Evolutionary conservation across 2,888 invertebrate genomes (phyloP), one percentile per base, ranked within the genome.

Genomic region (Prosopocoilus inquinatus): DNA sequence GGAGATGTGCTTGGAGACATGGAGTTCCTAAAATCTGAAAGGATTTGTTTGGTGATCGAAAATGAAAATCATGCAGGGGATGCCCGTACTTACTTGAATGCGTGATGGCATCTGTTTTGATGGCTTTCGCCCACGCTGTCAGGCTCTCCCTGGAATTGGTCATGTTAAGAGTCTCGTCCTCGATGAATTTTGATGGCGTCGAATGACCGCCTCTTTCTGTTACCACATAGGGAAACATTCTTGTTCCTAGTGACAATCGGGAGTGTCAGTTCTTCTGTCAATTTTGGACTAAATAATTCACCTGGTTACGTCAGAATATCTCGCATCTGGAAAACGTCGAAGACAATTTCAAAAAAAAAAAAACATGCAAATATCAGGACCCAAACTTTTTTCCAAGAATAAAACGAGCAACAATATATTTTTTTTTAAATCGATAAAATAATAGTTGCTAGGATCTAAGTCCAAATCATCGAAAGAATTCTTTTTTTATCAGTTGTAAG

Each of bases 171-270:
- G 53, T 45, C n/a, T 53, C 52, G 33, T 60, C 56, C 33, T 58
- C 60, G 9, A 48, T 16, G 44, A 58, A 59, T 53, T 59, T 58
- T 39, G 62, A 54, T 20, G 53, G 44, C 35, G 50, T 52, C 20
- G 49, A 41, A 36, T 55, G 50, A 38, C 56, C 41, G 34, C 53
- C 61, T 50, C 61, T 59, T 44, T 64, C 64, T 34, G 53, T 55
- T 35, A 66, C 62, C 47, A 65, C 60, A 50, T 60, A 63, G 16
- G 66, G 62, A 55, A 66, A 66, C 66, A 66, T 66, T 61, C 49
- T 45, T 33, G 49, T 35, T 50, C 50, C 52, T 43, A 36, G 16
- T 55, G 62, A 57, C 60, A 62, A 57, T 43, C 47, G 39, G 47
- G 46, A 53, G 48, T 58, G 63, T 62, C 63, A 63, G 50, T n/a